Evolutionary conservation across 2,888 invertebrate species (phyloP), one percentile per base, ranked within the genome.

Genomic region (Pteria penguin): DNA sequence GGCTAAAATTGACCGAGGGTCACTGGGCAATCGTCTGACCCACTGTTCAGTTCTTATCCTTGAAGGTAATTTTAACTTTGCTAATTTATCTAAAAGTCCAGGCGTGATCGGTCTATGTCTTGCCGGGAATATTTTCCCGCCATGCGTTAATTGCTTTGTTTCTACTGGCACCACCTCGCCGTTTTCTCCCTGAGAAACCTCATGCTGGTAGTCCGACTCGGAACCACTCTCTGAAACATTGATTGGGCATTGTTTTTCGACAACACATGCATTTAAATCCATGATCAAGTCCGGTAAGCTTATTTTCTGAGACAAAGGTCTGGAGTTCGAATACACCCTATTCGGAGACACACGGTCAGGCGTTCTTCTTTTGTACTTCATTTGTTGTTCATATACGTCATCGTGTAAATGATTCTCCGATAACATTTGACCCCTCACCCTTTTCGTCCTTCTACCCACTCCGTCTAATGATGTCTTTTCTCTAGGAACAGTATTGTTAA

Each of bases 1-100:
- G 14, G 5, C 5, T 14, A 36, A 14, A n/a, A n/a, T n/a, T n/a
- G n/a, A n/a, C 45, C 72, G 54, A 1, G 63, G 27, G 18, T 72
- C 72, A 26, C 55, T 45, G 1, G 76, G 80, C 18, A 80, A 62
- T 14, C 77, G 71, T n/a, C 63, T 74, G 4, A 84, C 24, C 84
- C 84, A 84, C 52, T 83, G 82, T 31, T 83, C 82, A 3, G 83
- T 84, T 62, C 80, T 76, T n/a, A 75, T 70, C 71, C 79, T 77
- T 18, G 82, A 79, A 26, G 83, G 77, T 8, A 82, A 24, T 72
- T 70, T 79, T 14, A 79, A 65, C 66, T 79, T 81, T 60, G 80
- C 82, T 18, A 84, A 33, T 26, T 82, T 80, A 8, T 84, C 83
- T 33, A 84, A 71, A n/a, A 84, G 68, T 8, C 83, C 83, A 0